Percentiles rank a stretch among this genome's conserved stretches.
Evolutionary conservation across 2,797 vertebrate genomes (phyloP).

Genomic region (Lutjanus campechanus): DNA sequence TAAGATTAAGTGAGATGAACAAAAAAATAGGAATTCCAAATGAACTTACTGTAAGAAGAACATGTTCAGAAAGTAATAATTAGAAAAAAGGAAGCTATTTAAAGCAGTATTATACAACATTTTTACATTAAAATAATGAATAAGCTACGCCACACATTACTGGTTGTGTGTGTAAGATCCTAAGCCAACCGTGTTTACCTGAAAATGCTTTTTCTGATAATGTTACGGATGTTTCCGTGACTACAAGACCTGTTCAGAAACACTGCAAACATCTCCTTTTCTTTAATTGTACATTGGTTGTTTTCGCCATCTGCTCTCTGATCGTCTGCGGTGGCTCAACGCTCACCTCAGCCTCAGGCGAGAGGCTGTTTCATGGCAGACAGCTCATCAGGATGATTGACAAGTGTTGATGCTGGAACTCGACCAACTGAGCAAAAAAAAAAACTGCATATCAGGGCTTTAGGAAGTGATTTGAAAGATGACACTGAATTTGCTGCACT

Average conservation of each 20-base stretch:
- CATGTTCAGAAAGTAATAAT: too few species aligned
- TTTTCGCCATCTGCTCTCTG: constrained; percentile 49
- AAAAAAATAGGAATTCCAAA: too few species aligned
- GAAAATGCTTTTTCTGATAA: not conserved
- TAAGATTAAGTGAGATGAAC: too few species aligned
- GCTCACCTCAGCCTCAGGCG: constrained; percentile 38
- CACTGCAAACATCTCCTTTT: constrained; percentile 25
- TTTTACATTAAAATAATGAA: not conserved
- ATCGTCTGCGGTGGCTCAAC: constrained; percentile 27
- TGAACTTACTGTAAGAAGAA: too few species aligned
- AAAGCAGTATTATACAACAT: not conserved
- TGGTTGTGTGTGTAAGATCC: not conserved
- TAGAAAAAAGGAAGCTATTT: not conserved
- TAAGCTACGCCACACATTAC: not conserved
- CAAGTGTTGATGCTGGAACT: constrained; percentile 42
- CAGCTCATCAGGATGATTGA: constrained; percentile 73
- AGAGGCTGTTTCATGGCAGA: constrained; percentile 46
- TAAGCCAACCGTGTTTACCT: not conserved
- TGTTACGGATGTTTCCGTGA: constrained; percentile 4
- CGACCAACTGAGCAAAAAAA: constrained; percentile 31
- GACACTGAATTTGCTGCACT: constrained; percentile 24
- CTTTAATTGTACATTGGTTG: constrained; percentile 25
- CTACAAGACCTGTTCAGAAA: constrained; percentile 10
- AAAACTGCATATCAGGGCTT: constrained; percentile 47
- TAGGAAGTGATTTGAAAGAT: constrained; percentile 60